Percentiles rank a stretch among this genome's conserved stretches.
phyloP scores from a whole-genome alignment of 1,140 invertebrate species.

The Eriosoma lanigerum region DNA sequence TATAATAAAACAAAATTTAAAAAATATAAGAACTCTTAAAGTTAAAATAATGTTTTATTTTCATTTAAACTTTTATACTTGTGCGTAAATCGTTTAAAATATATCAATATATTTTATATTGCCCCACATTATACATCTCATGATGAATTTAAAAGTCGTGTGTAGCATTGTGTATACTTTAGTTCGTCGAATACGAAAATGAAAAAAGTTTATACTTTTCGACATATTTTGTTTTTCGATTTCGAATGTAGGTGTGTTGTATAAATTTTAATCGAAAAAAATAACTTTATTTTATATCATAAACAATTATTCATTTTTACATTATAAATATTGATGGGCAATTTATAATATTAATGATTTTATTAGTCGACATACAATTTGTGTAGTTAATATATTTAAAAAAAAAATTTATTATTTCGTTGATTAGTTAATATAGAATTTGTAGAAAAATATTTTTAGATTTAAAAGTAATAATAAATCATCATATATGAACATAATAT shows the following conservation, averaged over 20 bases:
- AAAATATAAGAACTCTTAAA: neutral
- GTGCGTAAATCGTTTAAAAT: neutral
- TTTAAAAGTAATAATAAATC: too few species aligned
- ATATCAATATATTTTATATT: neutral
- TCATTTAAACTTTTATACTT: neutral
- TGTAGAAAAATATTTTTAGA: too few species aligned
- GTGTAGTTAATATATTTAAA: too few species aligned
- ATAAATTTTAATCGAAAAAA: slow-evolving; percentile 33
- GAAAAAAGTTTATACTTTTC: slow-evolving; percentile 35
- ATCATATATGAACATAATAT: too few species aligned
- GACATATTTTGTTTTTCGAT: slow-evolving; percentile 31
- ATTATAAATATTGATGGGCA: slow-evolving; percentile 1
- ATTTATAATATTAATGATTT: too few species aligned
- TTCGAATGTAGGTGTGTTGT: neutral
- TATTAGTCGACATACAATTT: too few species aligned
- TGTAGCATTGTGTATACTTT: neutral
- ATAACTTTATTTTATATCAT: slow-evolving; percentile 7
- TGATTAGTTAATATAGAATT: too few species aligned
- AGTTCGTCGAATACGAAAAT: neutral
- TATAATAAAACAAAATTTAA: neutral
- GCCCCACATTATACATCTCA: neutral
- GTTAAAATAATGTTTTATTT: neutral
- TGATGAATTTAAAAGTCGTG: slow-evolving; percentile 12
- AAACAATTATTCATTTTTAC: neutral
- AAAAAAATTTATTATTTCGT: too few species aligned